Percentiles rank a stretch among this genome's conserved stretches.
Conservation (phyloP, 2,113 vertebrate genomes). For the Trochalopteron elliotii region DNA sequence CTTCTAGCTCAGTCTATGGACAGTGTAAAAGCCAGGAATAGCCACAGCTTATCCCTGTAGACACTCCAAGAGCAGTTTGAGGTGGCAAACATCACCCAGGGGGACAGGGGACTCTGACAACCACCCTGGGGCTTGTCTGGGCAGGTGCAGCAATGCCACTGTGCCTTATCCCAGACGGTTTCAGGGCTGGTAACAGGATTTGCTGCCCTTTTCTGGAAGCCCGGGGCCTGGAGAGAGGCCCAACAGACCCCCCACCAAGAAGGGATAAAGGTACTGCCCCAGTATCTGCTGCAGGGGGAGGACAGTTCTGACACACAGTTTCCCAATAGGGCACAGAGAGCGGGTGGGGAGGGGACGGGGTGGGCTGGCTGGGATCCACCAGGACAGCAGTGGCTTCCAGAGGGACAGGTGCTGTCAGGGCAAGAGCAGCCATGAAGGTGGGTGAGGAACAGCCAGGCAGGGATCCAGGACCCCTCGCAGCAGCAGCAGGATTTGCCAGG, state of each 20-base stretch:
- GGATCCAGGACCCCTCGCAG: rapidly evolving
- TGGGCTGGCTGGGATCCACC: rapidly evolving
- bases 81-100: too few relatives aligned
- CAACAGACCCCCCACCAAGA: too few relatives aligned
- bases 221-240: too few relatives aligned
- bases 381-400: neutral
- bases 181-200: too few relatives aligned
- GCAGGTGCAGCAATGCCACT: too few relatives aligned
- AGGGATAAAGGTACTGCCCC: neutral
- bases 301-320: rapidly evolving
- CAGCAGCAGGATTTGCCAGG: neutral
- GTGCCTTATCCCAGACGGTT: too few relatives aligned
- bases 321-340: rapidly evolving
- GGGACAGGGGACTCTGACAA: too few relatives aligned
- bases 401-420: rapidly evolving
- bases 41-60: neutral
- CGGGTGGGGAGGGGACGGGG: rapidly evolving
- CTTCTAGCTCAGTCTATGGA: neutral
- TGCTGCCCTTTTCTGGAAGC: too few relatives aligned
- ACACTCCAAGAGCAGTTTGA: neutral
- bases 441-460: neutral
- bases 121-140: too few relatives aligned
- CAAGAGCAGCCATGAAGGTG: neutral
- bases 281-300: neutral
- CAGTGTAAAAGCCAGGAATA: neutral